phyloP scores from a whole-genome alignment of 2,113 vertebrate species.

The Lasiurus cinereus region DNA sequence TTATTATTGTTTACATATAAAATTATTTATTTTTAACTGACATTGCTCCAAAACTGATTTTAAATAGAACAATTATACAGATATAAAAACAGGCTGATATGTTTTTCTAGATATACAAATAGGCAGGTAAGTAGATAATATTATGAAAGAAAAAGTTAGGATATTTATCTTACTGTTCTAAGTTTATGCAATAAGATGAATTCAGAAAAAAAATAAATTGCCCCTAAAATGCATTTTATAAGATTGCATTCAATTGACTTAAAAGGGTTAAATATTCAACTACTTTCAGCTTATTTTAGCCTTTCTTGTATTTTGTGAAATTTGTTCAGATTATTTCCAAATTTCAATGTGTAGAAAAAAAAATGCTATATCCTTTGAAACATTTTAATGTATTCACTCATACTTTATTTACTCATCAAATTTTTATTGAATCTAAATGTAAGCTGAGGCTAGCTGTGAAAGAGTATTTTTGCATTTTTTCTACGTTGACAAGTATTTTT shows the following conservation, averaged over 20 bases:
- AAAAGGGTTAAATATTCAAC: not conserved
- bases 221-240: not conserved
- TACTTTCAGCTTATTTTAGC: not conserved
- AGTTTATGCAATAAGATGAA: not conserved
- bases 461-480: not conserved
- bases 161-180: not conserved
- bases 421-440: not conserved
- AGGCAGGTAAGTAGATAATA: not conserved
- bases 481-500: not conserved
- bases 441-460: not conserved
- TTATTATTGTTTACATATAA: not conserved
- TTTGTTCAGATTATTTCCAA: not conserved
- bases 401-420: not conserved
- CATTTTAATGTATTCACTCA: not conserved
- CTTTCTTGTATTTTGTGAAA: not conserved
- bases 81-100: not conserved
- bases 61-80: not conserved
- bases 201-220: not conserved
- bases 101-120: not conserved
- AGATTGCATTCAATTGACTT: not conserved
- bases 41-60: constrained; percentile 5
- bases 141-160: not conserved
- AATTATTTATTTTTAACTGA: not conserved
- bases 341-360: not conserved
- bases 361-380: not conserved